phyloP scores from a whole-genome alignment of 2,113 vertebrate species.

The Melanocharis versteri region DNA sequence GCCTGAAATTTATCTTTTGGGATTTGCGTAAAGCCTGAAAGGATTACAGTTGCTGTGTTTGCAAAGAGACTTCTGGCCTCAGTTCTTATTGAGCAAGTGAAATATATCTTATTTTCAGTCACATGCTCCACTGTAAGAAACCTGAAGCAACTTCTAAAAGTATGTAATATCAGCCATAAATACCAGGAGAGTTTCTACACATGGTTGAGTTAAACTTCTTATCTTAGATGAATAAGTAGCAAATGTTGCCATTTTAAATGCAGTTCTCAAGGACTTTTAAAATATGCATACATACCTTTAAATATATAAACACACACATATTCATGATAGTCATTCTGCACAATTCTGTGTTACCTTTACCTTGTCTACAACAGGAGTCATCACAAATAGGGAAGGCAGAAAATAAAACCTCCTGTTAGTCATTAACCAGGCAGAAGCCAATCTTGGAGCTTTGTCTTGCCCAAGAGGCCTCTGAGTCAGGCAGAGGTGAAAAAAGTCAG shows the following conservation, averaged over 20 bases:
- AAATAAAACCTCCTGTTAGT: neutral
- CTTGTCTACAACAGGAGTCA: neutral
- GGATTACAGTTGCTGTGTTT: neutral
- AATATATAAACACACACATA: neutral
- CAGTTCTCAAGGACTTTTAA: neutral
- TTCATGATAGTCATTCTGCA: neutral
- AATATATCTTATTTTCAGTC: neutral
- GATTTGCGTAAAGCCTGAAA: neutral
- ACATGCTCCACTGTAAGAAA: neutral
- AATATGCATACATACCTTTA: neutral
- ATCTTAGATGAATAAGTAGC: neutral
- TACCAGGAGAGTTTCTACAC: neutral
- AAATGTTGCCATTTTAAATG: neutral
- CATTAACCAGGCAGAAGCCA: constrained; percentile 15
- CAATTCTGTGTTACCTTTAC: neutral
- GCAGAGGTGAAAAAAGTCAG: neutral
- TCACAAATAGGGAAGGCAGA: neutral
- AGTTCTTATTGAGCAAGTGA: neutral
- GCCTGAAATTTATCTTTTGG: neutral
- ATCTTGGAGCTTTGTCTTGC: neutral
- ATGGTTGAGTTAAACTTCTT: neutral
- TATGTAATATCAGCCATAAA: neutral
- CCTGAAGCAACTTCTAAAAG: neutral
- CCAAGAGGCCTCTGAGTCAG: neutral
- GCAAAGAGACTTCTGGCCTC: neutral